Conservation (phyloP, 1,140 invertebrate species). For the Drosophila rufa region DNA sequence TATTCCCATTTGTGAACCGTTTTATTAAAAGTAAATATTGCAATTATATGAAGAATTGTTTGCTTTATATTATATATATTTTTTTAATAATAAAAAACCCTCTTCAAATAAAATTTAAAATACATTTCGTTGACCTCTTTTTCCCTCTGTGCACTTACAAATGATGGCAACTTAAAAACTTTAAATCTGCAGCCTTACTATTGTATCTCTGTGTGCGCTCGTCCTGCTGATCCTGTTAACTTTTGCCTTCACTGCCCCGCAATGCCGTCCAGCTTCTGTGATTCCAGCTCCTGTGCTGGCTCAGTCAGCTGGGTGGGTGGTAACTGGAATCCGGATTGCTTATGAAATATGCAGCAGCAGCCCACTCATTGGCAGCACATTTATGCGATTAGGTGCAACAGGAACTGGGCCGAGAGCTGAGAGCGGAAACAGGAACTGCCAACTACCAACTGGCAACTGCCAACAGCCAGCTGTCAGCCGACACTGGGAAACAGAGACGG, state of each 20-base stretch:
- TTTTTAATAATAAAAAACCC: too few species aligned
- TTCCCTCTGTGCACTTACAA: conserved; percentile 22
- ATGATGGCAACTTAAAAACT: conserved; percentile 46
- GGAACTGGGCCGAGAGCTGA: conserved; percentile 31
- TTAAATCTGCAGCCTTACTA: conserved; percentile 36
- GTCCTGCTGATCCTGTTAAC: conserved; percentile 52
- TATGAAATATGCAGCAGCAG: conserved; percentile 75
- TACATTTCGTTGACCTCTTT: not conserved
- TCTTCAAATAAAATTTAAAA: not conserved
- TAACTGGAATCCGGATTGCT: conserved; percentile 46
- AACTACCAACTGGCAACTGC: conserved; percentile 55
- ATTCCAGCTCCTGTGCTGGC: not conserved
- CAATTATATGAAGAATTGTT: not conserved
- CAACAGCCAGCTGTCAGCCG: conserved; percentile 57
- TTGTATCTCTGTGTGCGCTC: conserved; percentile 8
- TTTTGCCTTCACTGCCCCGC: conserved; percentile 41
- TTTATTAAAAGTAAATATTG: not conserved
- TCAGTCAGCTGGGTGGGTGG: conserved; percentile 2
- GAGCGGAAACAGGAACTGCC: conserved; percentile 34
- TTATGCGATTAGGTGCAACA: conserved; percentile 82
- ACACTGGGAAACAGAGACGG: conserved; percentile 32
- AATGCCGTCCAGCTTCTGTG: conserved; percentile 21
- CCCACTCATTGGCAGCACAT: conserved; percentile 77
- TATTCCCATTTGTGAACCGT: too few species aligned
- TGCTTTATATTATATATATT: too few species aligned